Percentiles rank a stretch among this genome's conserved stretches.
Evolutionary conservation across 2,797 vertebrate species (phyloP).

Genomic region (Decapterus maruadsi): DNA sequence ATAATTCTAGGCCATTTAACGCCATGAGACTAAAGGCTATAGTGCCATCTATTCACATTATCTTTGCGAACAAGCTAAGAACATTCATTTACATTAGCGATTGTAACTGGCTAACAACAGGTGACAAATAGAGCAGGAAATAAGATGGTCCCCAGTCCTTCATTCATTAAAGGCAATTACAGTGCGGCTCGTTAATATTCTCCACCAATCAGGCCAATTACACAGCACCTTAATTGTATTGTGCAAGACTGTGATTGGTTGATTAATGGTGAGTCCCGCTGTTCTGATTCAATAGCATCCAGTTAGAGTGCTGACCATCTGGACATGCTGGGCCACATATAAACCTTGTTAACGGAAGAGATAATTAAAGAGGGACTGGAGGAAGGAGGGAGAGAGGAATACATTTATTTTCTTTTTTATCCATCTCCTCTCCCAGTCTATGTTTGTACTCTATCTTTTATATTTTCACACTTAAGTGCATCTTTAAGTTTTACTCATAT

Average conservation of each 20-base stretch:
- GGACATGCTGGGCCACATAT: conserved; percentile 46
- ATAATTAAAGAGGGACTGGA: conserved; percentile 49
- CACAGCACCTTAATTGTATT: conserved; percentile 66
- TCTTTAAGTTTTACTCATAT: neutral
- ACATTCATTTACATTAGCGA: conserved; percentile 61
- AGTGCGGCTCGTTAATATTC: conserved; percentile 79
- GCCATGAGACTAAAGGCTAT: conserved; percentile 28
- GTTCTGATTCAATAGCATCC: conserved; percentile 66
- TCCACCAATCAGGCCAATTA: conserved; percentile 81
- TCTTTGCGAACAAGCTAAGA: conserved; percentile 29
- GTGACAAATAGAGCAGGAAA: conserved; percentile 78
- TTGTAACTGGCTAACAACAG: conserved; percentile 66
- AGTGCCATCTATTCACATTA: conserved; percentile 50
- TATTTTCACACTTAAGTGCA: neutral
- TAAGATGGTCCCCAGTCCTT: conserved; percentile 62
- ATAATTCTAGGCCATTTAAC: conserved; percentile 13
- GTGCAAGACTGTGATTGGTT: conserved; percentile 65
- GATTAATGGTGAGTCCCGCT: conserved; percentile 61
- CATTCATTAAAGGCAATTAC: conserved; percentile 78
- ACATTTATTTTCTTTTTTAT: conserved; percentile 11
- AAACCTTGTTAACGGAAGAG: conserved; percentile 47
- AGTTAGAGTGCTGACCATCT: conserved; percentile 70
- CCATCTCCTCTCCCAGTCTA: neutral
- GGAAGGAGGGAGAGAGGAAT: conserved; percentile 20
- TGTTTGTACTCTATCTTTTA: neutral